A percentile compares a stretch with the other conserved stretches of the same genome.
phyloP scores from a whole-genome alignment of 2,888 invertebrate species.

The Uropetala carovei region DNA sequence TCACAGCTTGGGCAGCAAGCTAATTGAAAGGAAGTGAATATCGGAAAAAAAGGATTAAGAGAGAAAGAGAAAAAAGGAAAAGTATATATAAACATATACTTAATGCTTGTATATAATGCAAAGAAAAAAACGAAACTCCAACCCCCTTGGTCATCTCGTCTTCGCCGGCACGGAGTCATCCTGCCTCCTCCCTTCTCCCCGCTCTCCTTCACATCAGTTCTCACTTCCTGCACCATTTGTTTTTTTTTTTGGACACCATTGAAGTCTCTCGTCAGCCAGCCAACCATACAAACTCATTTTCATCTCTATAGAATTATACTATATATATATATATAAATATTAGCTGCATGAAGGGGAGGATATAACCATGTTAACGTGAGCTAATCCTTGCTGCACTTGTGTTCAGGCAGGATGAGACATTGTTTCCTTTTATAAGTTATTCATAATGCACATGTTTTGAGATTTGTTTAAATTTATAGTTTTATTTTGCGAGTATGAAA shows the following conservation, averaged over 20 bases:
- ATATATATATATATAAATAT: too few species aligned
- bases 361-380: constrained; percentile 14
- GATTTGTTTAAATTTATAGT: too few species aligned
- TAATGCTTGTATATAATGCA: constrained; percentile 54
- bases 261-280: constrained; percentile 50
- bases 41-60: constrained; percentile 33
- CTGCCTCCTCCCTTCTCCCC: constrained; percentile 52
- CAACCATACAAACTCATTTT: constrained; percentile 54
- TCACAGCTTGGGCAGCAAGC: constrained; percentile 60
- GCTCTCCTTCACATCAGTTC: constrained; percentile 59
- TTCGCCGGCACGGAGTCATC: constrained; percentile 60
- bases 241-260: constrained; percentile 60
- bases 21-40: constrained; percentile 61
- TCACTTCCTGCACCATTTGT: constrained; percentile 60
- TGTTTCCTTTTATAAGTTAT: neutral
- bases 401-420: constrained; percentile 32
- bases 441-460: neutral
- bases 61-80: constrained; percentile 9
- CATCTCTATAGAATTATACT: constrained; percentile 44
- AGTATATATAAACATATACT: constrained; percentile 38
- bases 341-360: constrained; percentile 7
- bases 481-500: too few species aligned
- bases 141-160: constrained; percentile 63
- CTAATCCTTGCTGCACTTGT: constrained; percentile 35
- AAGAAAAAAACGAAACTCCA: constrained; percentile 56